phyloP scores from a whole-genome alignment of 2,113 vertebrate species.

The Sminthopsis crassicaudata region DNA sequence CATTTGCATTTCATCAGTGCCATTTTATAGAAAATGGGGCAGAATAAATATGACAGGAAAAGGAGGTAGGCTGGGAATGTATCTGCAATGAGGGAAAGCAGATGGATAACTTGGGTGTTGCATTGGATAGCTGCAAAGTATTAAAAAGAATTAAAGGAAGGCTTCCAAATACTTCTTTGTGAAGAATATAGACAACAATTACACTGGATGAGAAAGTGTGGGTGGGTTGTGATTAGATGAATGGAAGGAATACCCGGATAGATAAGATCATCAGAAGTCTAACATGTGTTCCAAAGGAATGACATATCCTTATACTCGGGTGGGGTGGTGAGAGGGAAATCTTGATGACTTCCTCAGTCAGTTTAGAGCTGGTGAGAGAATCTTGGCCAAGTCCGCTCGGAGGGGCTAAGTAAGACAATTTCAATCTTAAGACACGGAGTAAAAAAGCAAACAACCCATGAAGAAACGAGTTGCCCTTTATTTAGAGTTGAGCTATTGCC shows the following conservation, averaged over 20 bases:
- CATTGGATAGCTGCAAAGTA: background rate
- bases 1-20: background rate
- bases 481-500: slow-evolving; percentile 26
- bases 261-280: background rate
- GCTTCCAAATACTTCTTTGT: background rate
- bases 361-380: background rate
- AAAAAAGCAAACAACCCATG: background rate
- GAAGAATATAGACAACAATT: background rate
- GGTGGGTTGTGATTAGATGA: background rate
- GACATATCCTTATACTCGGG: background rate
- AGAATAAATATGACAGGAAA: background rate
- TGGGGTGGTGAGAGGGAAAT: background rate
- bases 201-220: background rate
- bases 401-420: background rate
- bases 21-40: background rate
- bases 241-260: background rate
- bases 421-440: slow-evolving; percentile 18
- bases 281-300: background rate
- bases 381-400: background rate
- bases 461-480: slow-evolving; percentile 41
- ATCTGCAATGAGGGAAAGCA: background rate
- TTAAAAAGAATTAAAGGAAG: background rate
- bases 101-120: background rate
- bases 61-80: background rate
- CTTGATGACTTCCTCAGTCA: background rate